Conservation (phyloP, 2,888 invertebrate genomes). For the Hanleya hanleyi region DNA sequence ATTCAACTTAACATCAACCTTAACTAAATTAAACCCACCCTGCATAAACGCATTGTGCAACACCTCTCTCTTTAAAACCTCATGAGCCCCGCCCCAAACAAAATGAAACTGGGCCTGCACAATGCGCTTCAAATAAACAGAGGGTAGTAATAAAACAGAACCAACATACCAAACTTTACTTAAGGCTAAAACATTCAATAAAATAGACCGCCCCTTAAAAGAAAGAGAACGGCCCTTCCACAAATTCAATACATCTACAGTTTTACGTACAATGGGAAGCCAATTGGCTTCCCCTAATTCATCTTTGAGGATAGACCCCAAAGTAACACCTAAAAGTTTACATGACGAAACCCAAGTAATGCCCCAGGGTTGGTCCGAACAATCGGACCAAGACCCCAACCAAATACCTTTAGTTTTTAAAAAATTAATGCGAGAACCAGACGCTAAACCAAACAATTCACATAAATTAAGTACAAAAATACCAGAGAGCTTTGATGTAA, state of each 20-base stretch:
- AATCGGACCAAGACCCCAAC: no score
- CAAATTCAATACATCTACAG: no score
- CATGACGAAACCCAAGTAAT: neutral
- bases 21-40: neutral
- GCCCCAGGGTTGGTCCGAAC: neutral
- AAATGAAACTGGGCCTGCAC: neutral
- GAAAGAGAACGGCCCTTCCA: no score
- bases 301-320: no score
- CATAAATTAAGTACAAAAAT: conserved; percentile 3
- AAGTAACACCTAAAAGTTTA: no score
- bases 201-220: neutral
- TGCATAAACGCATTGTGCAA: neutral
- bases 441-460: conserved; percentile 10
- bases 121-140: neutral
- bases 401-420: conserved; percentile 33
- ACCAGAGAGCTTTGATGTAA: no score
- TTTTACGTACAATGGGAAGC: no score
- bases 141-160: neutral
- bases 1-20: neutral
- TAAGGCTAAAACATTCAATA: neutral
- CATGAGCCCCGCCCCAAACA: neutral
- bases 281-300: no score
- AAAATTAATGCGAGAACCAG: conserved; percentile 32
- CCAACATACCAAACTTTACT: neutral
- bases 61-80: neutral